Evolutionary conservation across 2,113 vertebrate species (phyloP).

Genomic region (Stomatorhinus ivindoensis): DNA sequence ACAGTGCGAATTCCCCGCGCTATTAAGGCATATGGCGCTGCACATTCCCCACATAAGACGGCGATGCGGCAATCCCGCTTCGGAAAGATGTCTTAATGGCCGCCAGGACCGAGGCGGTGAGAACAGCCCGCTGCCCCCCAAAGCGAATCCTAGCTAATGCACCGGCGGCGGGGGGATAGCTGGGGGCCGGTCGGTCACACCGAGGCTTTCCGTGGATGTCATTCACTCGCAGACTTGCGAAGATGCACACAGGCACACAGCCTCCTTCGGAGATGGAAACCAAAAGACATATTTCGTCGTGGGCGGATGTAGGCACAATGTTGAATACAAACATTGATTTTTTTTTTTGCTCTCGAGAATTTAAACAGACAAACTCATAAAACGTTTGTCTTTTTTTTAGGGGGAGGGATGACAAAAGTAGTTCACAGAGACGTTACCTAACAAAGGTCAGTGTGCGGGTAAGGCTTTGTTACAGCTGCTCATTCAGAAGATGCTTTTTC

Average conservation of each 20-base stretch:
- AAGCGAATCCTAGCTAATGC: background rate
- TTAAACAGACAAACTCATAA: slow-evolving; percentile 7
- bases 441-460: background rate
- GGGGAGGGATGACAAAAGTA: background rate
- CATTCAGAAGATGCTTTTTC: background rate
- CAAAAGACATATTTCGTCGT: slow-evolving; percentile 21
- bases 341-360: slow-evolving; percentile 18
- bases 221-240: background rate
- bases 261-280: background rate
- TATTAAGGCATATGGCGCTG: background rate
- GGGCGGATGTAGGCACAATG: slow-evolving; percentile 25
- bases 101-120: background rate
- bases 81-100: background rate
- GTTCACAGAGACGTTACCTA: background rate
- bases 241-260: slow-evolving; percentile 8
- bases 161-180: background rate
- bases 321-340: slow-evolving; percentile 24
- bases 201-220: background rate
- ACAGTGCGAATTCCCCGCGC: background rate
- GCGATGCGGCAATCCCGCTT: background rate
- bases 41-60: background rate
- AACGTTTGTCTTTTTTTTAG: background rate
- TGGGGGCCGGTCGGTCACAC: background rate
- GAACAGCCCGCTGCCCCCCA: background rate
- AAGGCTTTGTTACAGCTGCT: background rate